A percentile compares a stretch with the other conserved stretches of the same genome.
phyloP scores from a whole-genome alignment of 2,113 vertebrate genomes.

The Nyctereutes procyonoides region DNA sequence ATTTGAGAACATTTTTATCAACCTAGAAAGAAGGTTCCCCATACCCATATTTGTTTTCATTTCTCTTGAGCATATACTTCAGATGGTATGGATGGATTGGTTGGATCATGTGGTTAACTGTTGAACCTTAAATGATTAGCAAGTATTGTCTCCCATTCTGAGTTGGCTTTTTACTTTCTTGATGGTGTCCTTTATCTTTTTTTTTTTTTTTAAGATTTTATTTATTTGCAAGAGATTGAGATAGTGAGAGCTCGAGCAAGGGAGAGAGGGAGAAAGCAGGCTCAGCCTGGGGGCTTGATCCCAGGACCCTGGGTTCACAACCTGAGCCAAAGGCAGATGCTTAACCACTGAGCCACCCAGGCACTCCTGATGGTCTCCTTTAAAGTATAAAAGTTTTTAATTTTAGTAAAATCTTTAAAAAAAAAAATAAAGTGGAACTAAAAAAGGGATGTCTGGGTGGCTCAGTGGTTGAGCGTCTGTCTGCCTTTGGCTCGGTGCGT shows the following conservation, averaged over 20 bases:
- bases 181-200: neutral
- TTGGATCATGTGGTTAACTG: neutral
- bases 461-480: no score
- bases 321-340: no score
- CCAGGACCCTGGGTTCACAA: no score
- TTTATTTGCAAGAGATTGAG: no score
- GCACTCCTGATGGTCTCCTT: neutral
- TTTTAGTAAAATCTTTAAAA: neutral
- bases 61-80: neutral
- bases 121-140: neutral
- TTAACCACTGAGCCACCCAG: no score
- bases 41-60: neutral
- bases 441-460: no score
- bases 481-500: no score
- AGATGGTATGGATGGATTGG: neutral
- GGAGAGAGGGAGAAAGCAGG: no score
- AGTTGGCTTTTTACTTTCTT: neutral
- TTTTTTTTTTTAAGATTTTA: no score
- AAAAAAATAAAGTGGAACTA: no score
- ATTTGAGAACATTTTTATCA: neutral
- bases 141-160: neutral
- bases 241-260: no score
- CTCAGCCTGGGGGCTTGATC: no score
- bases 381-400: neutral
- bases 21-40: neutral